phyloP scores from a whole-genome alignment of 2,888 invertebrate genomes.

The Pyrocoelia pectoralis region DNA sequence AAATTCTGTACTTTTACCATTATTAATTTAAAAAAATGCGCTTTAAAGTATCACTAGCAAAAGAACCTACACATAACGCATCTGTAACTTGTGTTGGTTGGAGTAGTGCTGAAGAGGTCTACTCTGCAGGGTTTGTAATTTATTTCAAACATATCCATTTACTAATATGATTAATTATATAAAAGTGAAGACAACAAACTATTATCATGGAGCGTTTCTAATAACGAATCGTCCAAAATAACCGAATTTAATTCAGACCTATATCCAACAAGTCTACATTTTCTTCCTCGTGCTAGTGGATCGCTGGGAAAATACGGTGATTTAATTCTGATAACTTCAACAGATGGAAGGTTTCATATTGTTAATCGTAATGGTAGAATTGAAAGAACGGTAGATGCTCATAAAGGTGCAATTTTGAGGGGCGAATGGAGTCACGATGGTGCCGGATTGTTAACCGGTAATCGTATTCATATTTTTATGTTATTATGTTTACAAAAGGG shows the following conservation, averaged over 20 bases:
- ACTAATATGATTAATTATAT: constrained; percentile 27
- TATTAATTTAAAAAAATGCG: constrained; percentile 67
- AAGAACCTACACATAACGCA: constrained; percentile 78
- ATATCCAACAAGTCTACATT: constrained; percentile 90
- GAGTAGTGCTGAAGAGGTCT: constrained; percentile 93
- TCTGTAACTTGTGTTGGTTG: constrained; percentile 92
- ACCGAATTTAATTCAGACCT: constrained; percentile 84
- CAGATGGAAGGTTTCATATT: constrained; percentile 91
- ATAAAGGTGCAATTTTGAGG: constrained; percentile 87
- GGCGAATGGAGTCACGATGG: constrained; percentile 97
- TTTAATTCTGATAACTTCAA: constrained; percentile 83
- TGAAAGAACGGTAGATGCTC: constrained; percentile 93
- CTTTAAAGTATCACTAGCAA: constrained; percentile 80
- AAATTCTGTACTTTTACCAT: neutral
- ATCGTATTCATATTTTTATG: no score
- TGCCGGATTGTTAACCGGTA: constrained; percentile 91
- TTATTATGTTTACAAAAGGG: no score
- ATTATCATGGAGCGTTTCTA: constrained; percentile 87
- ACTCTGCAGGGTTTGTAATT: constrained; percentile 78
- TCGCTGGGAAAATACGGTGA: constrained; percentile 70
- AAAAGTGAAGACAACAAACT: constrained; percentile 96
- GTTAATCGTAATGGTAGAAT: constrained; percentile 88
- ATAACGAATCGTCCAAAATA: constrained; percentile 77
- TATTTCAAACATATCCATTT: neutral
- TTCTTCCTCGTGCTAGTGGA: constrained; percentile 76